Conservation (phyloP, 2,113 vertebrate species). For the Arvicanthis niloticus region DNA sequence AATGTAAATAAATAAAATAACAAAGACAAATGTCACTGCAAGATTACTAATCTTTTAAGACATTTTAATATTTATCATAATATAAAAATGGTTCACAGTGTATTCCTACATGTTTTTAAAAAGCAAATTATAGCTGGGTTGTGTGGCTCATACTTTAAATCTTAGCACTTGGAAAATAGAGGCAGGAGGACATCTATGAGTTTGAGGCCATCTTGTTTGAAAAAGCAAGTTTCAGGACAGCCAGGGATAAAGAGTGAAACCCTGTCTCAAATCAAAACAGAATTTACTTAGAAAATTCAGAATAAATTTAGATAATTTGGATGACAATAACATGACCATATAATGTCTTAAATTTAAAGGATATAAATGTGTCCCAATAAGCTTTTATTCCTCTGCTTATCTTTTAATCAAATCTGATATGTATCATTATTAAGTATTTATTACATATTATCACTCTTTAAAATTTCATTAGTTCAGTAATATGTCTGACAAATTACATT, state of each 20-base stretch:
- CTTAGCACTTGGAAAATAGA: background rate
- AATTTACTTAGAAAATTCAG: background rate
- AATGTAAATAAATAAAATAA: background rate
- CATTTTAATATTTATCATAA: background rate
- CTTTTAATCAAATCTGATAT: background rate
- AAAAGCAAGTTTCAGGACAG: background rate
- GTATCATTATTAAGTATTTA: background rate
- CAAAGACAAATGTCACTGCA: background rate
- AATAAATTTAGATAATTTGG: background rate
- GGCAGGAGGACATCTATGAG: background rate
- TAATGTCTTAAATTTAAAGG: background rate
- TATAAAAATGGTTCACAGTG: background rate
- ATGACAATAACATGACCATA: background rate
- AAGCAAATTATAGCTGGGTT: background rate
- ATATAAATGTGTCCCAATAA: background rate
- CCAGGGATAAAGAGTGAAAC: background rate
- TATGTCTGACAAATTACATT: background rate
- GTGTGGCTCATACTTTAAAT: background rate
- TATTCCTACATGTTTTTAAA: background rate
- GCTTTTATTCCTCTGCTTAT: background rate
- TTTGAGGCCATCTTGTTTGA: background rate
- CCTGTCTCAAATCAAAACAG: background rate
- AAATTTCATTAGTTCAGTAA: background rate
- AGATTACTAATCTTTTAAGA: background rate
- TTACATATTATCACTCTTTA: background rate